A percentile compares a stretch with the other conserved stretches of the same genome.
These are phyloP conservation scores for Drosophila affinis DNA, from an alignment of 2,888 invertebrate species.

Conservation along the genomic window DNA sequence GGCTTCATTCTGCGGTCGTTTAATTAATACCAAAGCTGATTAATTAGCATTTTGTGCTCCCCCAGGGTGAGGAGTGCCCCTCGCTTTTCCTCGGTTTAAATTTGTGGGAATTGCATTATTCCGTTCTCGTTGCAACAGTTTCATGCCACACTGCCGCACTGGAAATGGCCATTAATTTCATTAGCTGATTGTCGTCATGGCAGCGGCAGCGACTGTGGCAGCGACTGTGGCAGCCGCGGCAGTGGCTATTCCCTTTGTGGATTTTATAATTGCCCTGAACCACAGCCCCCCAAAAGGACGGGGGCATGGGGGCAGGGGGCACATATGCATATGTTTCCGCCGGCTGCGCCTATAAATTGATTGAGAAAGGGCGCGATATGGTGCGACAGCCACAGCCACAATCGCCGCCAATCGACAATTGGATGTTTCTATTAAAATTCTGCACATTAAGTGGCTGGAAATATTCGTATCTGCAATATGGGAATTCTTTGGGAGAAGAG, in stretches of 20 bases:
- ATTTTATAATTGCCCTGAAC: conserved; percentile 45
- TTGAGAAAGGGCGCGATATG: conserved; percentile 36
- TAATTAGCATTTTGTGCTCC: conserved; percentile 65
- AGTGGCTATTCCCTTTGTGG: conserved; percentile 36
- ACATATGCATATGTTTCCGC: conserved; percentile 15
- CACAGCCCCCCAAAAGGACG: conserved; percentile 12
- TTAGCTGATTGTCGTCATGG: conserved; percentile 50
- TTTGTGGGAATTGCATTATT: conserved; percentile 41
- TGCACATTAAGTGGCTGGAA: not conserved
- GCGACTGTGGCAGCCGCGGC: not conserved
- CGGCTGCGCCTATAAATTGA: conserved; percentile 12
- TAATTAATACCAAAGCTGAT: conserved; percentile 73
- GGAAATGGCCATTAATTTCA: conserved; percentile 59
- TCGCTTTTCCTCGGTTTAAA: conserved; percentile 31
- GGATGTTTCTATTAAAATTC: conserved; percentile 2
- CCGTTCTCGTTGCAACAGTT: conserved; percentile 4
- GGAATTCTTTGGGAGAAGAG: not conserved
- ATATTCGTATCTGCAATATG: not conserved
- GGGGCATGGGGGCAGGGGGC: conserved; percentile 2
- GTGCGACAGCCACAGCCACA: not conserved
- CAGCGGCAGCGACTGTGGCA: conserved; percentile 2
- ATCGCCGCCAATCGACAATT: not conserved
- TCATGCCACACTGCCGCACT: conserved; percentile 12
- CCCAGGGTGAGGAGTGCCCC: conserved; percentile 17
- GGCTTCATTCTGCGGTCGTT: conserved; percentile 51